Percentiles rank a stretch among this genome's conserved stretches.
These are phyloP conservation scores for Diphyllodes magnificus DNA, from an alignment of 2,113 vertebrate genomes.

Conservation along the genomic window DNA sequence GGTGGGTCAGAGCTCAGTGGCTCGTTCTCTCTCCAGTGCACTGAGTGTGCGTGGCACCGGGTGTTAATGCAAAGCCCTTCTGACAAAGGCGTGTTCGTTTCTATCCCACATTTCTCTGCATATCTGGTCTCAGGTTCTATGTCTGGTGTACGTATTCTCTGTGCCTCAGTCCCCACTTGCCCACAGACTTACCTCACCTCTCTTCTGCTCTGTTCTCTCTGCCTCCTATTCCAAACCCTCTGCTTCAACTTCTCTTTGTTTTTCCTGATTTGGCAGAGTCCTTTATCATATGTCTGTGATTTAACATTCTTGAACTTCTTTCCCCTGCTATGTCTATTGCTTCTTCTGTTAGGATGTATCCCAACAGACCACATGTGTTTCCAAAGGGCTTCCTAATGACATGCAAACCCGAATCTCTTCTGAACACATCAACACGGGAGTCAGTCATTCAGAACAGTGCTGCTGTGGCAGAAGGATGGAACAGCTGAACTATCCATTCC, in stretches of 20 bases:
- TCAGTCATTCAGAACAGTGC: not conserved
- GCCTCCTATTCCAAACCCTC: not conserved
- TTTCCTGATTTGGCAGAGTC: not conserved
- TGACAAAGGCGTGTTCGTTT: not conserved
- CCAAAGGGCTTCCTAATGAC: not conserved
- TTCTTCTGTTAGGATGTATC: not conserved
- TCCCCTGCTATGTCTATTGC: not conserved
- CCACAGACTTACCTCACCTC: not conserved
- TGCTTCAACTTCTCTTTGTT: not conserved
- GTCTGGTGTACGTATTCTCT: not conserved
- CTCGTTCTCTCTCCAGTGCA: not conserved
- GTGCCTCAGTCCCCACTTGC: fast-evolving
- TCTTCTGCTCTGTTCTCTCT: not conserved
- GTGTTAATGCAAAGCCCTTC: not conserved
- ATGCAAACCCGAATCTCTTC: not conserved
- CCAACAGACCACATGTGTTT: not conserved
- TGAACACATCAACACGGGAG: not conserved
- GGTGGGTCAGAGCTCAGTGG: not conserved
- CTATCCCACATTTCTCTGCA: not conserved
- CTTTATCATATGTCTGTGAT: not conserved
- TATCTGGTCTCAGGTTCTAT: not conserved
- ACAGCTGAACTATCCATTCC: not conserved
- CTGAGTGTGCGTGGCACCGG: fast-evolving
- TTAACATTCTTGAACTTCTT: not conserved
- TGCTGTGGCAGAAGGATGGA: not conserved